A percentile compares a stretch with the other conserved stretches of the same genome.
phyloP scores from a whole-genome alignment of 92 coral and sea anemone genomes.

The Phenganax marumi region DNA sequence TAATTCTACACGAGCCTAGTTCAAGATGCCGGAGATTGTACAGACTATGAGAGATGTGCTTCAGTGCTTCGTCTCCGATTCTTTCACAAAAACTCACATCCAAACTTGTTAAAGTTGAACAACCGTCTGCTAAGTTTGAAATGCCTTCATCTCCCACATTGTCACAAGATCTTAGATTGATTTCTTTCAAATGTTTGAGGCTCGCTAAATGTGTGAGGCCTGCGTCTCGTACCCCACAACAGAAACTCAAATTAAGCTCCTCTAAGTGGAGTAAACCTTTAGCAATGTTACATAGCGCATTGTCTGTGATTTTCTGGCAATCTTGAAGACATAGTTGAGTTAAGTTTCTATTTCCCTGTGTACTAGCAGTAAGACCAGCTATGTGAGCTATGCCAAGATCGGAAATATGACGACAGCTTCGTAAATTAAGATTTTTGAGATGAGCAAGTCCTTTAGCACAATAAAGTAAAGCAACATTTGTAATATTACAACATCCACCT shows the following conservation, averaged over 20 bases:
- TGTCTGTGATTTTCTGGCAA: constrained; percentile 99
- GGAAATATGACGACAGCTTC: constrained; percentile 98
- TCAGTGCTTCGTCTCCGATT: constrained; percentile 87
- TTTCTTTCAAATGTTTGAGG: constrained; percentile 91
- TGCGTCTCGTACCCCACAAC: constrained; percentile 85
- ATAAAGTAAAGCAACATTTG: constrained; percentile 83
- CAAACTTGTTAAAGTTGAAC: constrained; percentile 75
- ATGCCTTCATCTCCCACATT: constrained; percentile 98
- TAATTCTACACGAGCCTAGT: constrained; percentile 83
- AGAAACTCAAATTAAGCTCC: constrained; percentile 87
- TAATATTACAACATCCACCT: constrained; percentile 98
- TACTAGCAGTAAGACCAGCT: constrained; percentile 78
- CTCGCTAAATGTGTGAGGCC: constrained; percentile 87
- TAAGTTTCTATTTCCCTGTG: constrained; percentile 86
- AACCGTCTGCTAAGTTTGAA: constrained; percentile 93
- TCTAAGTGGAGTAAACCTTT: constrained; percentile 84
- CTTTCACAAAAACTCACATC: constrained; percentile 98
- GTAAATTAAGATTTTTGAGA: constrained; percentile 81
- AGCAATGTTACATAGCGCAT: constrained; percentile 90
- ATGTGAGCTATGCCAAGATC: constrained; percentile 97
- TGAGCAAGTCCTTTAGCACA: constrained; percentile 94
- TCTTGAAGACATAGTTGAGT: constrained; percentile 98
- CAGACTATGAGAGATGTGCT: constrained; percentile 91
- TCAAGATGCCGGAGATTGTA: constrained; percentile 90
- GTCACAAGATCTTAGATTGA: constrained; percentile 98